Percentiles rank a stretch among this genome's conserved stretches.
These are phyloP conservation scores for Drosophila kepulauana DNA, from an alignment of 1,140 invertebrate genomes.

Conservation along the genomic window DNA sequence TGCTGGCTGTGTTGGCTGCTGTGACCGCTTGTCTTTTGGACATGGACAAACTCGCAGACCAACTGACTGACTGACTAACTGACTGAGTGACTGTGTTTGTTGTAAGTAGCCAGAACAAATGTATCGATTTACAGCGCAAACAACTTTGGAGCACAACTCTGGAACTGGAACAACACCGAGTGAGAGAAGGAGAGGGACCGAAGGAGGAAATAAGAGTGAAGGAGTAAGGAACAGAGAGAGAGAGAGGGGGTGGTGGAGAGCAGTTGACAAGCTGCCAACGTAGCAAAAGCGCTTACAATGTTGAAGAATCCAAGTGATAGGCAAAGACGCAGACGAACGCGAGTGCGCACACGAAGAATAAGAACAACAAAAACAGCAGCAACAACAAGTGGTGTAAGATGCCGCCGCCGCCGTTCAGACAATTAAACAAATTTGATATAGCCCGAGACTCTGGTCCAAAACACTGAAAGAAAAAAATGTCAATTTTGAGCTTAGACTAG, in stretches of 20 bases:
- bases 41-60: background rate
- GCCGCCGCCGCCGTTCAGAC: constrained; percentile 51
- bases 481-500: too few species aligned
- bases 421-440: constrained; percentile 82
- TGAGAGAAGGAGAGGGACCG: constrained; percentile 6
- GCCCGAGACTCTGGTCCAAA: constrained; percentile 33
- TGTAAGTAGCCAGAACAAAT: constrained; percentile 74
- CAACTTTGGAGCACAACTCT: constrained; percentile 67
- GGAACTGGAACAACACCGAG: constrained; percentile 54
- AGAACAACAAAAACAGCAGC: too few species aligned
- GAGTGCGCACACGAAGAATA: too few species aligned
- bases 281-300: constrained; percentile 81
- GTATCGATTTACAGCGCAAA: constrained; percentile 81
- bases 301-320: constrained; percentile 77
- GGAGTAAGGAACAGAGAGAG: background rate
- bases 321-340: background rate
- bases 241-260: constrained; percentile 11
- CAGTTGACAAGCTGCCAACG: constrained; percentile 76
- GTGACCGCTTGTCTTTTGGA: constrained; percentile 6
- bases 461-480: too few species aligned
- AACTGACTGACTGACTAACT: background rate
- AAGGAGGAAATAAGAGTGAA: background rate
- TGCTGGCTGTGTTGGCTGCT: constrained; percentile 26
- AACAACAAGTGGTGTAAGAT: constrained; percentile 8
- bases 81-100: constrained; percentile 19